A percentile compares a stretch with the other conserved stretches of the same genome.
Evolutionary conservation across 2,888 invertebrate species (phyloP).

Genomic region (Podabrus alpinus): DNA sequence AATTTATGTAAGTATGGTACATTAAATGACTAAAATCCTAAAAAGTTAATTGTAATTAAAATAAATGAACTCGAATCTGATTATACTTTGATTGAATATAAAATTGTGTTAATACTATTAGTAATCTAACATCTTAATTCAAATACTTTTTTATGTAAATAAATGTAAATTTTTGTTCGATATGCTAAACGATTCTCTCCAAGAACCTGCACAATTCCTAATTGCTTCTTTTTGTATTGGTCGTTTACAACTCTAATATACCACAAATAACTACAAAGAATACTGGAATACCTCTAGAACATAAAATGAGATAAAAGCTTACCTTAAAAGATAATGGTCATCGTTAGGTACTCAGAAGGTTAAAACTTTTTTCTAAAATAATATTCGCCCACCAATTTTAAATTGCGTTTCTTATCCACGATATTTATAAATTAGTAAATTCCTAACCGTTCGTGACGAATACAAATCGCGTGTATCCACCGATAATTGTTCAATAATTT

Average conservation of each 20-base stretch:
- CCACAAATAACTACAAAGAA: not conserved
- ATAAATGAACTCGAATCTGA: constrained; percentile 28
- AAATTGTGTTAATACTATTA: constrained; percentile 42
- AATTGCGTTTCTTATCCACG: constrained; percentile 30
- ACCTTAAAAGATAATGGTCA: not conserved
- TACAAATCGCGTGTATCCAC: constrained; percentile 48
- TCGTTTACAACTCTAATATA: constrained; percentile 10
- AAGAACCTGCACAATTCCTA: constrained; percentile 47
- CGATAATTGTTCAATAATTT: constrained; percentile 50
- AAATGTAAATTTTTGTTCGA: constrained; percentile 50
- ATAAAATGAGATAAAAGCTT: not conserved
- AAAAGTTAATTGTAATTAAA: constrained; percentile 32
- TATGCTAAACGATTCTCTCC: constrained; percentile 45
- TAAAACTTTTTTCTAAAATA: constrained; percentile 12
- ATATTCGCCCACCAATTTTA: not conserved
- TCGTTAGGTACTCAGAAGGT: constrained; percentile 22
- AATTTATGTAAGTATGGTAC: constrained; percentile 23
- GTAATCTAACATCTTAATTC: constrained; percentile 45
- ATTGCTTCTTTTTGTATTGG: constrained; percentile 41
- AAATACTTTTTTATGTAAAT: constrained; percentile 47
- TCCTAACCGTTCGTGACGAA: constrained; percentile 46
- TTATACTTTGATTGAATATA: constrained; percentile 44
- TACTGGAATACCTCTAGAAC: not conserved
- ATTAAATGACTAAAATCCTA: constrained; percentile 26
- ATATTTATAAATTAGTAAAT: constrained; percentile 45